phyloP scores from a whole-genome alignment of 2,113 vertebrate genomes.

The Tapirus terrestris region DNA sequence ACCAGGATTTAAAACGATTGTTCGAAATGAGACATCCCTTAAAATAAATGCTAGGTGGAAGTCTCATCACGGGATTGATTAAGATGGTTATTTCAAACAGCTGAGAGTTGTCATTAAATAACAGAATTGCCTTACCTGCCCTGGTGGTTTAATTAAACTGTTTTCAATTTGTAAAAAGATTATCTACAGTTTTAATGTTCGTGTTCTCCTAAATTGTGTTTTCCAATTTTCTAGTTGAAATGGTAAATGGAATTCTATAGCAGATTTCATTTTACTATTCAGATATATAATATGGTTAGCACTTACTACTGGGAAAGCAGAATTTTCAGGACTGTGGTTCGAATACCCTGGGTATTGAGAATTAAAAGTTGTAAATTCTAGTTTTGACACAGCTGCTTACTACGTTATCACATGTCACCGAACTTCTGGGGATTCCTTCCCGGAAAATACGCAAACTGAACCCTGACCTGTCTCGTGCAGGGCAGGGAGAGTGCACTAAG shows the following conservation, averaged over 20 bases:
- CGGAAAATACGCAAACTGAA: not conserved
- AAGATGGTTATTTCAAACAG: constrained; percentile 60
- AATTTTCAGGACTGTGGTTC: not conserved
- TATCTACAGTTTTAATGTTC: constrained; percentile 67
- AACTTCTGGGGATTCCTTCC: not conserved
- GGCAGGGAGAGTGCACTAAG: not conserved
- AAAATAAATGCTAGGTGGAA: constrained; percentile 86
- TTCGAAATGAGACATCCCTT: constrained; percentile 87
- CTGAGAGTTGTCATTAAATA: constrained; percentile 12
- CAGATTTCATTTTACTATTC: constrained; percentile 29
- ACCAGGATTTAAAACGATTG: constrained; percentile 87
- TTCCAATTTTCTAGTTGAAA: constrained; percentile 44
- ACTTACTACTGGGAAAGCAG: not conserved
- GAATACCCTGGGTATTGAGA: not conserved
- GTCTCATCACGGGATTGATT: constrained; percentile 78
- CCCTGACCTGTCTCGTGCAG: not conserved
- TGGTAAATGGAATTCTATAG: constrained; percentile 9
- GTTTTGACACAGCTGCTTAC: not conserved
- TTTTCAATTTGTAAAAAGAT: constrained; percentile 66
- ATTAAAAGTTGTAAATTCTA: constrained; percentile 47
- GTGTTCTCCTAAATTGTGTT: constrained; percentile 59
- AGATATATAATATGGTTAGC: not conserved
- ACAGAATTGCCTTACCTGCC: constrained; percentile 54
- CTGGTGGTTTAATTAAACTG: constrained; percentile 58
- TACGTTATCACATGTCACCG: not conserved